Base-by-base conservation (phyloP, 2,888 invertebrate genomes). In the Lepidocyrtinus sp. region DNA sequence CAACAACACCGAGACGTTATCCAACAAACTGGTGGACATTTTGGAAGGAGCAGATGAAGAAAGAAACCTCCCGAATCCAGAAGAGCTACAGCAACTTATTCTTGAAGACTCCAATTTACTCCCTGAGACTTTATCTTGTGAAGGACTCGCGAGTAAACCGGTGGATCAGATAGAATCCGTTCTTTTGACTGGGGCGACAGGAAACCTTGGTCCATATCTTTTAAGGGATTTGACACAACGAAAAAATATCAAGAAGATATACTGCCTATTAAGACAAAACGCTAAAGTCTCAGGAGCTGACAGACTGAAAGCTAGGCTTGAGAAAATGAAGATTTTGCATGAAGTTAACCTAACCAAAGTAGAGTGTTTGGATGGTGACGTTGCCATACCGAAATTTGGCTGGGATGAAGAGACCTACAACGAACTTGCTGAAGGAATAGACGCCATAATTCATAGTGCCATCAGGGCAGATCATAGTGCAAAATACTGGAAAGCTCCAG, bases 161-260 rank as follows among this genome's bases (percentile, higher is more conserved):
- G 21, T 61, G 19, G 19, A n/a, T 15, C 15, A 71, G 15, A 50
- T 82, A 9, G 22, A 67, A 15, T 73, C 45, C 2, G 73, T 82
- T 0, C 62, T 82, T 0, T 15, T 82, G n/a, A 75, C 75, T 9
- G 82, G 82, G 0, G 75, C 27, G 2, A 75, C 82, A 1, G 82
- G 82, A 1, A 75, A 22, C 7, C 25, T 82, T 1, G 82, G 82
- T 1, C 75, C 79, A 0, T 82, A 79, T 55, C 5, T 82, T 1
- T n/a, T 82, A 5, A 24, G 64, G 15, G 73, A 82, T 0, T 12
- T 81, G 0, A 24, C 69, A 9, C 19, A 65, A 7, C 15, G 64
- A 3, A 12, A 21, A n/a, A n/a, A 24, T 2, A 70, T 82, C n/a
- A 59, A 24, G 2, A 79, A 68, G 46, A 50, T 82, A 1, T 62